Evolutionary conservation across 2,888 invertebrate species (phyloP).

Genomic region (Lochmaea capreae): DNA sequence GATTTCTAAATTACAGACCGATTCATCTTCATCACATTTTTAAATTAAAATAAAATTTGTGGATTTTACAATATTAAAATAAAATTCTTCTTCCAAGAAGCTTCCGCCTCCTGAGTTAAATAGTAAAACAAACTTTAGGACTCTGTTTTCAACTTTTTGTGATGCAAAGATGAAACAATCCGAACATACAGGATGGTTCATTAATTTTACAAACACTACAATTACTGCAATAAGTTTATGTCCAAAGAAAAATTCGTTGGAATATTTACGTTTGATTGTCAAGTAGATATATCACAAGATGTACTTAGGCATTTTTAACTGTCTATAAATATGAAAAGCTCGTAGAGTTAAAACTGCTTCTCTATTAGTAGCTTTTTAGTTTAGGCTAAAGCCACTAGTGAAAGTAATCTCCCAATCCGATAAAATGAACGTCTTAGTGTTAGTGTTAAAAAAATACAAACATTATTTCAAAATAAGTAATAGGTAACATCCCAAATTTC

Average conservation of each 20-base stretch:
- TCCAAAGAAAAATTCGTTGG: constrained; percentile 29
- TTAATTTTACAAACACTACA: constrained; percentile 3
- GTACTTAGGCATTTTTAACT: constrained; percentile 24
- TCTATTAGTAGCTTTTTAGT: neutral
- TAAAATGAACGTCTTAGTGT: neutral
- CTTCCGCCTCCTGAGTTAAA: too few relatives aligned
- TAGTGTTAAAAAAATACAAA: neutral
- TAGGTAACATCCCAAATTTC: neutral
- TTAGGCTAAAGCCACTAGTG: neutral
- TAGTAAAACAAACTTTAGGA: neutral
- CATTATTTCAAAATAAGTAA: neutral
- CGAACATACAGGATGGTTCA: constrained; percentile 3
- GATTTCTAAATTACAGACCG: constrained; percentile 42
- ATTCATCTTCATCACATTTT: constrained; percentile 22
- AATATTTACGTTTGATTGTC: constrained; percentile 29
- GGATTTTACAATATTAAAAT: too few relatives aligned
- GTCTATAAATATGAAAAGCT: constrained; percentile 19
- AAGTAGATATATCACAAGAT: constrained; percentile 30
- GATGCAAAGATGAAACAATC: constrained; percentile 3
- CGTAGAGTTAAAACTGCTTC: neutral
- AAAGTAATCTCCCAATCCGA: neutral
- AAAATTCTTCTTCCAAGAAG: neutral
- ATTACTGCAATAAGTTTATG: neutral
- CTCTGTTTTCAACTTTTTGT: neutral
- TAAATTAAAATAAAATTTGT: too few relatives aligned